Percentiles rank a stretch among this genome's conserved stretches.
Conservation (phyloP, 2,888 invertebrate genomes). For the Cataglyphis rosenhaueri region DNA sequence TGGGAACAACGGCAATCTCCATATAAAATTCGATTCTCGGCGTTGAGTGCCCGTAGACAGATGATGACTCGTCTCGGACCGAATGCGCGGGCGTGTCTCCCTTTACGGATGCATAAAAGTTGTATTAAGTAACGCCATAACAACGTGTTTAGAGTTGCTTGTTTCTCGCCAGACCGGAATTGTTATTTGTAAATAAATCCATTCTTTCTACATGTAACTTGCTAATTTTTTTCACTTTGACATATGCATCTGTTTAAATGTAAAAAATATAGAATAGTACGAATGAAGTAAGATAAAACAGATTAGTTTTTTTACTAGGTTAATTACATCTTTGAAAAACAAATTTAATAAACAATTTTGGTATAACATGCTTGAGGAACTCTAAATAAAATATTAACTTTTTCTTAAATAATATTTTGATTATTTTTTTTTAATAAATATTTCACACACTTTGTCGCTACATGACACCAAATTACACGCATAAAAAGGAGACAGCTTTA, state of each 20-base stretch:
- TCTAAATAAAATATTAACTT: not conserved
- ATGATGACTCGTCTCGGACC: constrained; percentile 43
- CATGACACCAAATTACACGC: not conserved
- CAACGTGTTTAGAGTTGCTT: constrained; percentile 70
- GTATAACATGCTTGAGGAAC: not conserved
- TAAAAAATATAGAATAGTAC: not conserved
- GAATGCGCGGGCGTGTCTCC: constrained; percentile 70
- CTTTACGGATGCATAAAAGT: constrained; percentile 68
- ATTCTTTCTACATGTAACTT: not conserved
- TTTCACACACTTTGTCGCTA: not conserved
- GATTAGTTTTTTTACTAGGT: not conserved
- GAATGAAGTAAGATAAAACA: not conserved
- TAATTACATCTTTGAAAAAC: not conserved
- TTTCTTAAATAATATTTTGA: not conserved
- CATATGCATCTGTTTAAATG: not conserved
- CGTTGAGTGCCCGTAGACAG: constrained; percentile 59
- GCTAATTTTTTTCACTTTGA: not conserved
- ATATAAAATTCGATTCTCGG: constrained; percentile 78
- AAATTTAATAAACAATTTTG: not conserved
- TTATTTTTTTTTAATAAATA: not conserved
- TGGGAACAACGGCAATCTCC: constrained; percentile 79
- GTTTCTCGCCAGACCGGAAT: constrained; percentile 28
- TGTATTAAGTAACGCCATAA: constrained; percentile 69
- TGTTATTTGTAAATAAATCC: constrained; percentile 1
- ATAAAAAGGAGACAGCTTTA: not conserved